phyloP scores from a whole-genome alignment of 2,797 vertebrate genomes.

The Siniperca obscura region DNA sequence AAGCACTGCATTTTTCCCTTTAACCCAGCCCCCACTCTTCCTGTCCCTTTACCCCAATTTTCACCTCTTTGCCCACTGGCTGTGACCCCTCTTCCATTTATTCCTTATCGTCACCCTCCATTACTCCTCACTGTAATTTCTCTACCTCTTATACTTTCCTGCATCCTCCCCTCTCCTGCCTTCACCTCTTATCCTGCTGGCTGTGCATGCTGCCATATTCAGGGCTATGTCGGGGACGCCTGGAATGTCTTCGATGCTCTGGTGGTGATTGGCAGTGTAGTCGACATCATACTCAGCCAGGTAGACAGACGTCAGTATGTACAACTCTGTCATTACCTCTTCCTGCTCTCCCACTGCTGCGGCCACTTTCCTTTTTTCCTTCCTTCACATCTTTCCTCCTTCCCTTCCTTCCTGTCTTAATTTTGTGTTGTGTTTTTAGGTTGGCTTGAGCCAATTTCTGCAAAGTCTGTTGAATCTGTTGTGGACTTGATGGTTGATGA shows the following conservation, averaged over 20 bases:
- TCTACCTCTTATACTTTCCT: conserved; percentile 40
- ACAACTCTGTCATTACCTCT: conserved; percentile 67
- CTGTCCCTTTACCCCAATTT: conserved; percentile 18
- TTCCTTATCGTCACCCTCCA: conserved; percentile 14
- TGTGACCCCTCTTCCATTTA: conserved; percentile 29
- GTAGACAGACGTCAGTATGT: conserved; percentile 87
- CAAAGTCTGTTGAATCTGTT: conserved; percentile 30
- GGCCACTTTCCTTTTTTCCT: conserved; percentile 28
- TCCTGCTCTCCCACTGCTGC: conserved; percentile 46
- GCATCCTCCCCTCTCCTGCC: conserved; percentile 26
- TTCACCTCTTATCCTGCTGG: conserved; percentile 50
- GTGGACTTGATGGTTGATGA: conserved; percentile 26
- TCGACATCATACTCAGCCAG: conserved; percentile 99
- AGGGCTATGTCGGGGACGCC: conserved; percentile 99
- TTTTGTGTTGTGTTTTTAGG: conserved; percentile 25
- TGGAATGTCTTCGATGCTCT: conserved; percentile 99
- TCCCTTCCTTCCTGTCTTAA: conserved; percentile 40
- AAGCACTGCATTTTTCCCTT: conserved; percentile 15
- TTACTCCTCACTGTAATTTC: conserved; percentile 43
- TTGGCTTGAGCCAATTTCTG: conserved; percentile 26
- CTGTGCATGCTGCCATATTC: conserved; percentile 88
- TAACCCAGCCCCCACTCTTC: conserved; percentile 33
- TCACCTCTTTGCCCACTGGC: conserved; percentile 5
- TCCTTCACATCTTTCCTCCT: conserved; percentile 40
- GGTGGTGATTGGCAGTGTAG: conserved; percentile 99